These are phyloP conservation scores for Mechanitis mazaeus DNA, from an alignment of 2,888 invertebrate genomes.

Conservation along the genomic window DNA sequence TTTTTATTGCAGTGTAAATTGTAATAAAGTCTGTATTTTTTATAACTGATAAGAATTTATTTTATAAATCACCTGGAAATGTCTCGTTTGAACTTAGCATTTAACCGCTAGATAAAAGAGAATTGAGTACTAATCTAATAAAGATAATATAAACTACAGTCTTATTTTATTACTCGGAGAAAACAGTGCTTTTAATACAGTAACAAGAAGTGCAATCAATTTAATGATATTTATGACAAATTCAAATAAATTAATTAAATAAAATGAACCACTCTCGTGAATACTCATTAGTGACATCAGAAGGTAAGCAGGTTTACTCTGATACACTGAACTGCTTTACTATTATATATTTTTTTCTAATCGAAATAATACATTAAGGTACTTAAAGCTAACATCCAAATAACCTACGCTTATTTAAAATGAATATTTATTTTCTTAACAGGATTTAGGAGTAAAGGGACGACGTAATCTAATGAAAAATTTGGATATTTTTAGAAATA, in stretches of 20 bases:
- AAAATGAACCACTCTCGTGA: background rate
- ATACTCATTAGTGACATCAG: background rate
- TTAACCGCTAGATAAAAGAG: background rate
- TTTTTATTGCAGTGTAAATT: background rate
- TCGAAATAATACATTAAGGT: too few relatives aligned
- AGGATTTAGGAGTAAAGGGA: too few relatives aligned
- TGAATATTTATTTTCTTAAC: too few relatives aligned
- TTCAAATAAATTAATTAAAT: background rate
- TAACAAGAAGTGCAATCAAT: background rate
- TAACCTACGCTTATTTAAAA: too few relatives aligned
- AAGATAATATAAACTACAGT: constrained; percentile 8
- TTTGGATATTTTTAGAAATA: too few relatives aligned
- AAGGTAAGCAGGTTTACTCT: background rate
- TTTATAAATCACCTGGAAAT: background rate
- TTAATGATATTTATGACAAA: background rate
- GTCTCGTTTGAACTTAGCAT: background rate
- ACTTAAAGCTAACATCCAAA: too few relatives aligned
- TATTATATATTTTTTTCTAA: too few relatives aligned
- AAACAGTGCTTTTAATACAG: constrained; percentile 9
- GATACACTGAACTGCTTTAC: too few relatives aligned
- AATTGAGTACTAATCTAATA: constrained; percentile 2
- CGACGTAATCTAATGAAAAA: too few relatives aligned
- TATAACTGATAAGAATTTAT: background rate
- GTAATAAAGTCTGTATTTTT: background rate
- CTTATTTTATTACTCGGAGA: constrained; percentile 12